phyloP scores from a whole-genome alignment of 37 sponge, comb jelly and placozoan species.

The Axinella damicornis region DNA sequence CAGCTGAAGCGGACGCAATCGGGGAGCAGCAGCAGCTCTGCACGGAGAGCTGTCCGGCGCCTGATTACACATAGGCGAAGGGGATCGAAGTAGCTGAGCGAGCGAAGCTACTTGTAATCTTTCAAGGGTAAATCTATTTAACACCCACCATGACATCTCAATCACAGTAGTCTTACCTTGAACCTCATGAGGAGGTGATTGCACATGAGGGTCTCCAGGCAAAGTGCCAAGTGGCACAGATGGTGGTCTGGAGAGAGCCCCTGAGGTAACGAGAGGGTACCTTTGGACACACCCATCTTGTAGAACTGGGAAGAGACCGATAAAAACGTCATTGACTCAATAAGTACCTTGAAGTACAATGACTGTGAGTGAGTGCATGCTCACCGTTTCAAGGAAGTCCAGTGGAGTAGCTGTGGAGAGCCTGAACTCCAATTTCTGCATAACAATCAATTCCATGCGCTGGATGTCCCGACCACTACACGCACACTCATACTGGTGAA shows the following conservation, averaged over 20 bases:
- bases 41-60: too few relatives aligned
- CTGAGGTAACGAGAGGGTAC: slow-evolving; percentile 44
- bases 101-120: too few relatives aligned
- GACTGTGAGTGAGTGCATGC: not conserved
- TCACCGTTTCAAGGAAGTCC: slow-evolving; percentile 72
- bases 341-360: too few relatives aligned
- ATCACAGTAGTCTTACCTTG: slow-evolving; percentile 24
- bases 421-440: slow-evolving; percentile 75
- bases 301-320: slow-evolving; percentile 47
- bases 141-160: too few relatives aligned
- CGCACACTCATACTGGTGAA: slow-evolving; percentile 48
- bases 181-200: slow-evolving; percentile 49
- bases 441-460: slow-evolving; percentile 71
- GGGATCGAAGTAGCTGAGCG: too few relatives aligned
- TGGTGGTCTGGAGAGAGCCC: slow-evolving; percentile 55
- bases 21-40: too few relatives aligned
- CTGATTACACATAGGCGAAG: too few relatives aligned
- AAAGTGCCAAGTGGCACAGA: slow-evolving; percentile 42
- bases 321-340: not conserved
- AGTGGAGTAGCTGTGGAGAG: slow-evolving; percentile 44
- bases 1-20: too few relatives aligned
- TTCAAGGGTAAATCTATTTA: too few relatives aligned
- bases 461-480: slow-evolving; percentile 47
- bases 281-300: slow-evolving; percentile 28
- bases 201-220: slow-evolving; percentile 49